phyloP scores from a whole-genome alignment of 2,888 invertebrate species.

The Standfussiana lucernea region DNA sequence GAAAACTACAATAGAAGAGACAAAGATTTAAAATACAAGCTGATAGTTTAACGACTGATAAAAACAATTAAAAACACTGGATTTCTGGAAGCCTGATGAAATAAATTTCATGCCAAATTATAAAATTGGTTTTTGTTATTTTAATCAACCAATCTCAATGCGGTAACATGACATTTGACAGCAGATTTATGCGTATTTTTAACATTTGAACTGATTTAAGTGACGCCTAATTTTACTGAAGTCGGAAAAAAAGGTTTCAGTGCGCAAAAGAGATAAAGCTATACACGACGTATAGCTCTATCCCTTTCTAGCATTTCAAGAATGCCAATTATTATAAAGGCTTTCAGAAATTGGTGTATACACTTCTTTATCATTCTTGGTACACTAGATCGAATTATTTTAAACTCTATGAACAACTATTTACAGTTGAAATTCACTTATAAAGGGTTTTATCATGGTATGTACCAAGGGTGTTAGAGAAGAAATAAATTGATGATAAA shows the following conservation, averaged over 20 bases:
- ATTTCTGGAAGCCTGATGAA: neutral
- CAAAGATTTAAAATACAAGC: neutral
- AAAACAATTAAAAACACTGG: neutral
- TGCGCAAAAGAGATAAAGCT: neutral
- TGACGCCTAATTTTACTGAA: neutral
- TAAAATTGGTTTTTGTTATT: neutral
- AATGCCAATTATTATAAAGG: neutral
- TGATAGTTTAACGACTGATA: neutral
- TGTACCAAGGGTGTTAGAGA: neutral
- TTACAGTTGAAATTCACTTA: neutral
- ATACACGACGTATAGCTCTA: neutral
- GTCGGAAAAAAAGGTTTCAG: no score
- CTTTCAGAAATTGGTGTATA: slow-evolving; percentile 10
- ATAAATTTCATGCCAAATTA: neutral
- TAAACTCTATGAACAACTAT: neutral
- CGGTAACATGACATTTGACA: no score
- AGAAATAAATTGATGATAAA: slow-evolving; percentile 30
- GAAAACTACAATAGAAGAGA: neutral
- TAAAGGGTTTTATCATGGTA: neutral
- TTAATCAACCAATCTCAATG: no score
- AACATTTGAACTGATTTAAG: no score
- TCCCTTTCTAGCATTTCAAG: neutral
- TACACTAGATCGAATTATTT: neutral
- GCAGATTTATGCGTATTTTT: no score
- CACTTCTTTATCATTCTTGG: neutral